Conservation (phyloP, 2,888 invertebrate species). For the Campoletis raptor region DNA sequence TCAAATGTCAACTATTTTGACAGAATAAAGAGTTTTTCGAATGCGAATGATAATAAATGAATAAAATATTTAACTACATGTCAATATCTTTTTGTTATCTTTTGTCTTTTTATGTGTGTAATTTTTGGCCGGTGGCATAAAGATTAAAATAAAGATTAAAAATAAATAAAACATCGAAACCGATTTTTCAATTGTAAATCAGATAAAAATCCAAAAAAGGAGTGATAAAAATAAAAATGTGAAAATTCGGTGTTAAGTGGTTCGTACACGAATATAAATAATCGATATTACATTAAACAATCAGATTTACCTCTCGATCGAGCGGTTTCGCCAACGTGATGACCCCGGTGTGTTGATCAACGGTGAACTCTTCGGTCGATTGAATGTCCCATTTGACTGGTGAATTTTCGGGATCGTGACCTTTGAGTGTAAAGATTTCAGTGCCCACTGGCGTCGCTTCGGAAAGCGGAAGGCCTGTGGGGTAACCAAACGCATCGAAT, state of each 20-base stretch:
- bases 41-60: background rate
- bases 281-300: background rate
- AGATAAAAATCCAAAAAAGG: background rate
- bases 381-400: slow-evolving; percentile 90
- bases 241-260: background rate
- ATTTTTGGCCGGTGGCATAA: background rate
- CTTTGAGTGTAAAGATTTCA: slow-evolving; percentile 91
- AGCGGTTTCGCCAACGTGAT: slow-evolving; percentile 92
- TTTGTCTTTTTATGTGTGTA: background rate
- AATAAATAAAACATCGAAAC: background rate
- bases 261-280: background rate
- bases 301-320: slow-evolving; percentile 90
- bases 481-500: slow-evolving; percentile 81
- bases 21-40: background rate
- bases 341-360: slow-evolving; percentile 91
- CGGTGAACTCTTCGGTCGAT: slow-evolving; percentile 93
- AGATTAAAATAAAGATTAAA: background rate
- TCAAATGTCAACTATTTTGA: background rate
- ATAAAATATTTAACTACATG: background rate
- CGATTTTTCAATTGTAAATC: background rate
- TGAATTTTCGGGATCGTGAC: slow-evolving; percentile 93
- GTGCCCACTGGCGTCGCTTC: slow-evolving; percentile 93
- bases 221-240: background rate
- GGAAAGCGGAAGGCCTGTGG: slow-evolving; percentile 86
- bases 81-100: background rate